These are phyloP conservation scores for human DNA, from an alignment of 2,113 vertebrate genomes.

Conservation along the genomic window GRCh38 chr2:160262001-160262500, in stretches of 20 bases:
- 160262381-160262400: background rate
- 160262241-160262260: background rate
- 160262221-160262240: background rate
- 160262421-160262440: background rate
- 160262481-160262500: background rate
- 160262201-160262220: rapidly evolving
- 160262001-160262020: background rate
- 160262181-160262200: background rate
- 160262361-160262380: background rate
- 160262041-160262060: background rate
- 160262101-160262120: background rate
- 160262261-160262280: background rate
- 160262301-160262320: background rate
- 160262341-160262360: background rate
- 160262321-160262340: background rate
- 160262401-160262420: conserved; percentile 5
- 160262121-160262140: background rate
- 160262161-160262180: rapidly evolving
- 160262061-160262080: background rate
- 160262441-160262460: background rate
- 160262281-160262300: background rate
- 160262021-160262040: background rate
- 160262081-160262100: background rate
- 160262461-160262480: background rate
- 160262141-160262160: background rate